phyloP scores from a whole-genome alignment of 2,797 vertebrate genomes.

The Iguana delicatissima region DNA sequence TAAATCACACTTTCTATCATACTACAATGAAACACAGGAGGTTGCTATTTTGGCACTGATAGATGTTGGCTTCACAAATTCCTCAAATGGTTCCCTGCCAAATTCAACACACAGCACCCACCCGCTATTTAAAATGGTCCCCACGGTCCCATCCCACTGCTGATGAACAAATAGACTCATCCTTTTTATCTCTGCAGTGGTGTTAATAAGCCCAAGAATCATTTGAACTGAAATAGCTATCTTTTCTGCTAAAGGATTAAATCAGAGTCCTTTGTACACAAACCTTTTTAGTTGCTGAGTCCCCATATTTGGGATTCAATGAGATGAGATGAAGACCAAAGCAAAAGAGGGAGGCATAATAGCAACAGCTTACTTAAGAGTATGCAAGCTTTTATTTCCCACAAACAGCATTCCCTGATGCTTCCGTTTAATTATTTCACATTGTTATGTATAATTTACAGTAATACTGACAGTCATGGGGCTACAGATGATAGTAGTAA shows the following conservation, averaged over 20 bases:
- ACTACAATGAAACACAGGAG: neutral
- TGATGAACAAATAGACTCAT: constrained; percentile 1
- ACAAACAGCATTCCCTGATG: neutral
- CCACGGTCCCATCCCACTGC: neutral
- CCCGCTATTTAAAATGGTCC: neutral
- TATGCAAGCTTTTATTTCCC: neutral
- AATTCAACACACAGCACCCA: constrained; percentile 25
- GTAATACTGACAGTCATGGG: neutral
- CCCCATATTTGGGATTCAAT: neutral
- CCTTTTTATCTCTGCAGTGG: constrained; percentile 22
- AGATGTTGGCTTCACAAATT: constrained; percentile 13
- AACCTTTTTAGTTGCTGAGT: constrained; percentile 25
- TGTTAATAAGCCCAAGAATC: constrained; percentile 13
- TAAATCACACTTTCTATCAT: fast-evolving
- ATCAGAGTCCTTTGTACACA: constrained; percentile 22
- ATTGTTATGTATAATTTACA: constrained; percentile 25
- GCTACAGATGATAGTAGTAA: neutral
- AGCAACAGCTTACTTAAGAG: constrained; percentile 15
- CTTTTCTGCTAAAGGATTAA: neutral
- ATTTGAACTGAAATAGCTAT: constrained; percentile 20
- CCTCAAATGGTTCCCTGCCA: neutral
- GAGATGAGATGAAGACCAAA: constrained; percentile 17
- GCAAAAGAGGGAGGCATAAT: constrained; percentile 12
- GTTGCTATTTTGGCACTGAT: neutral
- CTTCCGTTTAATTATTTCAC: constrained; percentile 8